Evolutionary conservation across 2,888 invertebrate species (phyloP).

Genomic region (Nemotelus pantherinus): DNA sequence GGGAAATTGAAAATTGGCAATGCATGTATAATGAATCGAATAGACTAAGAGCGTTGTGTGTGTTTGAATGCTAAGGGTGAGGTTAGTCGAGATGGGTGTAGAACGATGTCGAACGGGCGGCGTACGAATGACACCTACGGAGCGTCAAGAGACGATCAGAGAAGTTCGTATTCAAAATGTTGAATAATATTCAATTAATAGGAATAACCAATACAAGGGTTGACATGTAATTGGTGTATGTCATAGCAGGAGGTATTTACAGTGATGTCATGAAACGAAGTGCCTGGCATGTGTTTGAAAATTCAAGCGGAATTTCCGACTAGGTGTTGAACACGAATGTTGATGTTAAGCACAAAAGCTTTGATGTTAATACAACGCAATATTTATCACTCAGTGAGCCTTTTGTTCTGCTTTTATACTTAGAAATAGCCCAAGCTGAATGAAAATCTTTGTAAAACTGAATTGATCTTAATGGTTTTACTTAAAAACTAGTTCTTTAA

Average conservation of each 20-base stretch:
- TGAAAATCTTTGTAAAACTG: too few relatives aligned
- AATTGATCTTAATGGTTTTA: too few relatives aligned
- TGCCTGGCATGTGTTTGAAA: background rate
- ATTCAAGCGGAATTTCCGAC: too few relatives aligned
- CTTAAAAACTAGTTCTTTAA: too few relatives aligned
- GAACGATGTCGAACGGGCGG: background rate
- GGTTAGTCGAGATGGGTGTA: too few relatives aligned
- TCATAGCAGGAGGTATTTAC: constrained; percentile 21
- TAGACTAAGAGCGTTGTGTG: background rate
- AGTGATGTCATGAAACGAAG: background rate
- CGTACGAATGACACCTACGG: constrained; percentile 18
- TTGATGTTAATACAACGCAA: background rate
- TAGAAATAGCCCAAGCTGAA: too few relatives aligned
- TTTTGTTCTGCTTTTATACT: too few relatives aligned
- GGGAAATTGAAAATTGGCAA: constrained; percentile 52
- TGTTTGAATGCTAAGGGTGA: background rate
- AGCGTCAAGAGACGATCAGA: background rate
- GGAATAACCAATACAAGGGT: constrained; percentile 18
- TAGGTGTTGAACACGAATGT: too few relatives aligned
- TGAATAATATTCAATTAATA: constrained; percentile 34
- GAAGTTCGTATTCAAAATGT: constrained; percentile 10
- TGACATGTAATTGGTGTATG: background rate
- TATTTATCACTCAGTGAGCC: too few relatives aligned
- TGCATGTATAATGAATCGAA: constrained; percentile 51
- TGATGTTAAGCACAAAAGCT: too few relatives aligned